These are phyloP conservation scores for Monopis laevigella DNA, from an alignment of 2,888 invertebrate genomes.

Conservation along the genomic window DNA sequence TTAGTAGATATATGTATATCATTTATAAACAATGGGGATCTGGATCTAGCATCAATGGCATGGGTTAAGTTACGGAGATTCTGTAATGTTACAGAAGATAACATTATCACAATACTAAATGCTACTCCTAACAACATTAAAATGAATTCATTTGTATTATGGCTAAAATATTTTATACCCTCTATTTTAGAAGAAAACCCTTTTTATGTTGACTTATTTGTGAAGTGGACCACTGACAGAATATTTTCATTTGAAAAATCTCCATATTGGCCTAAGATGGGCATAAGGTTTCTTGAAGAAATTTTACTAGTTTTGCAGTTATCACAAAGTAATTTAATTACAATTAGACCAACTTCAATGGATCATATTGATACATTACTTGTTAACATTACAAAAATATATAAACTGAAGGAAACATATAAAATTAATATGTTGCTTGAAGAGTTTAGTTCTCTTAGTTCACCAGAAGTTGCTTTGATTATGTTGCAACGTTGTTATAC, in stretches of 20 bases:
- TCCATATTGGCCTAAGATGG: conserved; percentile 61
- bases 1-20: conserved; percentile 40
- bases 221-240: conserved; percentile 56
- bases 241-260: conserved; percentile 53
- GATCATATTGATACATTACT: conserved; percentile 50
- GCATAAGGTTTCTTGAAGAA: conserved; percentile 51
- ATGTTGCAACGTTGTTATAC: conserved; percentile 60
- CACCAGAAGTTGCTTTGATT: conserved; percentile 50
- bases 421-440: conserved; percentile 53
- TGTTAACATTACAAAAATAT: conserved; percentile 45
- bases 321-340: conserved; percentile 39
- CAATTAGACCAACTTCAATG: conserved; percentile 48
- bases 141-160: conserved; percentile 50
- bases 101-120: conserved; percentile 42
- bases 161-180: conserved; percentile 54
- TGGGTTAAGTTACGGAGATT: conserved; percentile 53
- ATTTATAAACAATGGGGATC: conserved; percentile 47
- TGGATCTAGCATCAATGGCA: conserved; percentile 55
- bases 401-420: conserved; percentile 53
- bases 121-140: conserved; percentile 49
- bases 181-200: conserved; percentile 49
- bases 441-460: conserved; percentile 47
- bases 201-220: conserved; percentile 52
- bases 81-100: conserved; percentile 28
- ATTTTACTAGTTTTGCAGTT: conserved; percentile 39